Percentiles rank a stretch among this genome's conserved stretches.
These are phyloP conservation scores for Saimiri boliviensis DNA, from an alignment of 2,113 vertebrate genomes.

Conservation along the genomic window DNA sequence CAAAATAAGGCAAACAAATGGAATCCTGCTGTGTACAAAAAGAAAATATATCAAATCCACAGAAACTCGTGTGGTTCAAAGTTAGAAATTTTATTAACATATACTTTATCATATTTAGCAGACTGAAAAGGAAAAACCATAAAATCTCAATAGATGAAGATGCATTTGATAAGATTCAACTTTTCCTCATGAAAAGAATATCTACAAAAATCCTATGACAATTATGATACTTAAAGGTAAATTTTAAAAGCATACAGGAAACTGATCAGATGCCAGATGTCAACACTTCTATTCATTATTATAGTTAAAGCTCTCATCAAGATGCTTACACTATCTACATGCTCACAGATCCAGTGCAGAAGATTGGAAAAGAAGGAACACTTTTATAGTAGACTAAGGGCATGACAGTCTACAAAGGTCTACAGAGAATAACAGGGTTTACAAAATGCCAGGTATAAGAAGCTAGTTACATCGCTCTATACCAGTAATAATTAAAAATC, in stretches of 20 bases:
- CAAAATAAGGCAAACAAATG: conserved; percentile 4
- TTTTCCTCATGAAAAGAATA: conserved; percentile 23
- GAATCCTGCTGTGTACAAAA: not conserved
- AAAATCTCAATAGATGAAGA: not conserved
- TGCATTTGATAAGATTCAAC: not conserved
- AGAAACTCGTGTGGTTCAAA: not conserved
- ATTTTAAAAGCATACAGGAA: not conserved
- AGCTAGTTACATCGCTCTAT: not conserved
- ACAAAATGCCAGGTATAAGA: not conserved
- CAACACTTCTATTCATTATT: not conserved
- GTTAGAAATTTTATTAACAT: conserved; percentile 12
- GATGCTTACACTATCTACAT: too few species aligned
- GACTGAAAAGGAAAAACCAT: not conserved
- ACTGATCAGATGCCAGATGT: not conserved
- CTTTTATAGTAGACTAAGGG: not conserved
- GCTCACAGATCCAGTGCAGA: not conserved
- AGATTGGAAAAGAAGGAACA: not conserved
- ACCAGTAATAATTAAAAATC: not conserved
- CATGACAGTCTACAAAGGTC: not conserved
- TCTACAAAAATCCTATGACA: not conserved
- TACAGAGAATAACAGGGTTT: not conserved
- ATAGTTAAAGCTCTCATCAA: not conserved
- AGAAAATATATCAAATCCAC: not conserved
- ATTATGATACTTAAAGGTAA: conserved; percentile 17
- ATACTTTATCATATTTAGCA: conserved; percentile 11